Base-by-base conservation (phyloP, 2,797 vertebrate species). In the Esox lucius region DNA sequence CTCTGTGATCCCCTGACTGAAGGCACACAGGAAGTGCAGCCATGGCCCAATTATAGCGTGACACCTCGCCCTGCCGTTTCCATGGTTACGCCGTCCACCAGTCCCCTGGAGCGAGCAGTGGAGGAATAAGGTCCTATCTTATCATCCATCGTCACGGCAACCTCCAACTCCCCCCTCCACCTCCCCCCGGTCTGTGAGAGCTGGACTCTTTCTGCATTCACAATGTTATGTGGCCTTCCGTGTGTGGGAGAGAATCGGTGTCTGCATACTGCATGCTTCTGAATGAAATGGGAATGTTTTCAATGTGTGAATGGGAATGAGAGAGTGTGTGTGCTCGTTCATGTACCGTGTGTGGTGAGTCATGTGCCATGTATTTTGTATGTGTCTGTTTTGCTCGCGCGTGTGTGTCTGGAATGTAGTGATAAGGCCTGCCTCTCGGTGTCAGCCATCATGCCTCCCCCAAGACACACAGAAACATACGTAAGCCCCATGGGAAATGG, bases 51-150 rank as follows among this genome's bases (percentile, higher is more conserved):
- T 95, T 95, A 95, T 93, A 91, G 93, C 92, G 92, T 95, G 90
- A 93, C 95, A 93, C 94, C 95, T 95, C 85, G 89, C 92, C 90
- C 92, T 91, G 78, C 94, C 82, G 95, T 97, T 96, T 95, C 96
- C 95, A 97, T 97, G 95, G 95, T 95, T 95, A 94, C 96, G 80
- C 93, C 86, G 91, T 81, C 82, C 93, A 94, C 94, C 87, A 93
- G 93, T 93, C 93, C 92, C 93, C 95, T 94, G 94, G 94, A 95
- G 95, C 93, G 94, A 93, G 90, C 76, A 89, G 93, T 91, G 89
- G 93, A 93, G 93, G 93, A 95, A 93, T 92, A 91, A 88, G 94
- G 90, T 92, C 91, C 91, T 93, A 91, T 95, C 95, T 96, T 94
- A 95, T 96, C 95, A 95, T 90, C 93, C 92, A 94, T 94, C 93